A percentile compares a stretch with the other conserved stretches of the same genome.
phyloP scores from a whole-genome alignment of 2,888 invertebrate genomes.

The Lordiphosa fenestrarum region DNA sequence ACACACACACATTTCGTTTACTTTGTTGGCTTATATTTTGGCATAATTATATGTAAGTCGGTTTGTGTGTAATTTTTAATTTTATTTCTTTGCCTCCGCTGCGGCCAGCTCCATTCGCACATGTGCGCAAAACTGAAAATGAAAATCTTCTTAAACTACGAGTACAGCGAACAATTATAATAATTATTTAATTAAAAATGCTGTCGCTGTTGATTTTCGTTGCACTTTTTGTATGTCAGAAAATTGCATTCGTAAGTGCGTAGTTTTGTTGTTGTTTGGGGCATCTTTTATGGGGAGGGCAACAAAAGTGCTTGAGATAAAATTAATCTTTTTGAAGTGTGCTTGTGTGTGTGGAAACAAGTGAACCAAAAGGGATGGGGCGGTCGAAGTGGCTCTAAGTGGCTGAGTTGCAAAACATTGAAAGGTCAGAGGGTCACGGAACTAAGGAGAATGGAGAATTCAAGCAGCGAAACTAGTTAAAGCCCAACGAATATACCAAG shows the following conservation, averaged over 20 bases:
- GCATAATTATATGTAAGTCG: conserved; percentile 37
- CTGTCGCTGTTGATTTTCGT: conserved; percentile 27
- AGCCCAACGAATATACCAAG: not conserved
- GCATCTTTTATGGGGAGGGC: not conserved
- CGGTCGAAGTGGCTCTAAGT: conserved; percentile 9
- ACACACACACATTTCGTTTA: conserved; percentile 27
- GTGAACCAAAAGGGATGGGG: not conserved
- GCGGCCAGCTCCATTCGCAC: conserved; percentile 14
- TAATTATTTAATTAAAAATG: conserved; percentile 68
- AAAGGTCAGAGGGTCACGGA: conserved; percentile 39
- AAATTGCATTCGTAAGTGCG: conserved; percentile 45
- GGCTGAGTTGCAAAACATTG: conserved; percentile 13
- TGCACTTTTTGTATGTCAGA: conserved; percentile 35
- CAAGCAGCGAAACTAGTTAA: not conserved
- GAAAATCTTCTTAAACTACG: conserved; percentile 53
- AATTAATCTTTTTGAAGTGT: conserved; percentile 56
- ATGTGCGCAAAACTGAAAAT: conserved; percentile 37
- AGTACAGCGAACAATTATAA: conserved; percentile 53
- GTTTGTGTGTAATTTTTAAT: conserved; percentile 26
- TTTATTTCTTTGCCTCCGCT: conserved; percentile 1
- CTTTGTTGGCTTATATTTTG: conserved; percentile 46
- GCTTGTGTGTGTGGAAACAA: conserved; percentile 5
- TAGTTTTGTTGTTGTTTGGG: conserved; percentile 9
- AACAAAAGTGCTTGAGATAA: conserved; percentile 24
- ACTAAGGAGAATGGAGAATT: not conserved